Percentiles rank a stretch among this genome's conserved stretches.
Conservation (phyloP, 2,113 vertebrate genomes). For the Vireo altiloquus region DNA sequence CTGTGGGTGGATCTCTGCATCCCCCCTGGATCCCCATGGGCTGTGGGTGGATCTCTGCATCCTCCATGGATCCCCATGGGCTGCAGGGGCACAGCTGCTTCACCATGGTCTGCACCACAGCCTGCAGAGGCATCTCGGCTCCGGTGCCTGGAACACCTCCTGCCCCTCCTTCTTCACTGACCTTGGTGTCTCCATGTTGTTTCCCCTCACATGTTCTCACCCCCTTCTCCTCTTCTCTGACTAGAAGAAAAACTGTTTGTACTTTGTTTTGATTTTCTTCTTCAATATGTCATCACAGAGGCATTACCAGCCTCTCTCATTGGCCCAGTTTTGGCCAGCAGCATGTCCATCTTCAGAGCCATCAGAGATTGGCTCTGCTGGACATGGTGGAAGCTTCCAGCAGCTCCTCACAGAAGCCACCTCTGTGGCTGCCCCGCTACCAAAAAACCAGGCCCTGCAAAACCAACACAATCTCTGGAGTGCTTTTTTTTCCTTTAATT, state of each 20-base stretch:
- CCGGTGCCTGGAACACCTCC: not conserved
- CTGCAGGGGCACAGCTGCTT: too few relatives aligned
- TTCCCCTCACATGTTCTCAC: not conserved
- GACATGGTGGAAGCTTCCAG: not conserved
- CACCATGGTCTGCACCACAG: too few relatives aligned
- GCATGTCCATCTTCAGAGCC: not conserved
- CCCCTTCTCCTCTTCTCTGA: not conserved
- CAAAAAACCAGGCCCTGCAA: not conserved
- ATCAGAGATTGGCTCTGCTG: not conserved
- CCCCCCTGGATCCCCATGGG: too few relatives aligned
- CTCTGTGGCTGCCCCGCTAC: rapidly evolving
- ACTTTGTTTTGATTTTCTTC: not conserved
- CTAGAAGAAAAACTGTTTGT: too few relatives aligned
- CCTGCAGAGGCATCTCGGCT: not conserved
- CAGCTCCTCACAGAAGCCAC: not conserved
- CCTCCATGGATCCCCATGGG: too few relatives aligned
- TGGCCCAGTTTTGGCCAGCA: not conserved
- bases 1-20: too few relatives aligned
- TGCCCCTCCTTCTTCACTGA: not conserved
- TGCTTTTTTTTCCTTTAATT: not conserved
- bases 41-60: too few relatives aligned
- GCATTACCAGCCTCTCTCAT: not conserved
- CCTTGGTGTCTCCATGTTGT: not conserved
- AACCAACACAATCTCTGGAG: not conserved
- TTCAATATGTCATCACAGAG: not conserved